Base-by-base conservation (phyloP, 2,113 vertebrate species). In the Hypomesus transpacificus region DNA sequence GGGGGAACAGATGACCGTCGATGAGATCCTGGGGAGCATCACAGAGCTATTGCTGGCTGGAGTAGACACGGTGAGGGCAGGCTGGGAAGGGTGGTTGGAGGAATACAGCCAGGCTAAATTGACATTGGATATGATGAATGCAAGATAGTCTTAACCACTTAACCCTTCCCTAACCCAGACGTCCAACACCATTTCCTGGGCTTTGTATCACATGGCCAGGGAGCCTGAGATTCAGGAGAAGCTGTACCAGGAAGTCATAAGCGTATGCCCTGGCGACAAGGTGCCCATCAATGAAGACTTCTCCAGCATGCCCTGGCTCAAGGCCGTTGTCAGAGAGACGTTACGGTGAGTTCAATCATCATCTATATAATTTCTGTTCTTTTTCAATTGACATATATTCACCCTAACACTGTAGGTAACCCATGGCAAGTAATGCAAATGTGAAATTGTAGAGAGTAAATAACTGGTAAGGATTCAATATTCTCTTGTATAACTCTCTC, bases 171-270 rank as follows among this genome's bases (percentile, higher is more conserved):
- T 46, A 46, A 46, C 5, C 0, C 74, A 94, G 93, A 94, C 92
- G 1, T 94, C 93, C 69, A 94, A 94, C 86, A 94, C 93, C 0
- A 82, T 93, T 65, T 89, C 91, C 0, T 94, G 93, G 93, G 66
- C 74, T 18, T 69, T 94, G 60, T 94, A 94, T 76, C 84, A 86
- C 20, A 64, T 94, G 79, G 92, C 93, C 0, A 79, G 66, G 22
- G 79, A 91, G 50, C 90, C 89, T 1, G 81, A 84, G 70, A 88
- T 88, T 66, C 93, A 94, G 63, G 80, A 91, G 0, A 78, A 79
- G 34, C 28, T 94, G 0, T 84, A 91, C 68, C 80, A 88, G 66
- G 93, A 94, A 75, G 87, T 94, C 59, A 78, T 61, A 7, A 61
- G 76, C 0, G 73, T 89, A 56, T 90, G 87, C n/a, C 92, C 92